Percentiles rank a stretch among this genome's conserved stretches.
Evolutionary conservation across 2,797 vertebrate genomes (phyloP).

Genomic region (Hephaestus fuliginosus): DNA sequence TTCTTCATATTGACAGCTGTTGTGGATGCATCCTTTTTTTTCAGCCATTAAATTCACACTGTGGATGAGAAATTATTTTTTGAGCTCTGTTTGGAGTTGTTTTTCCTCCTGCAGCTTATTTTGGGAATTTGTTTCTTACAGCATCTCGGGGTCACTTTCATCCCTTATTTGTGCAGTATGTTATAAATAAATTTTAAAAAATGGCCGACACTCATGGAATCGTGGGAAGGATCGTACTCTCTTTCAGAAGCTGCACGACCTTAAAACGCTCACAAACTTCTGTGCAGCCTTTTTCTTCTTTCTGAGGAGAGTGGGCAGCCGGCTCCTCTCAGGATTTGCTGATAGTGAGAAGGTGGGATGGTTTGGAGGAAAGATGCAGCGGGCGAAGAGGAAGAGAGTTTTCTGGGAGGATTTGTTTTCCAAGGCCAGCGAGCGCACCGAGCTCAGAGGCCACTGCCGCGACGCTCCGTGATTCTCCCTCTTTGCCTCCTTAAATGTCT

Average conservation of each 20-base stretch:
- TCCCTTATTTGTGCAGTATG: slow-evolving; percentile 44
- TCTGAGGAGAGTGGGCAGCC: slow-evolving; percentile 47
- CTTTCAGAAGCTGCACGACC: slow-evolving; percentile 39
- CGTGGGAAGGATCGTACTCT: slow-evolving; percentile 35
- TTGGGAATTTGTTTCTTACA: slow-evolving; percentile 48
- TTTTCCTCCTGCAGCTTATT: slow-evolving; percentile 57
- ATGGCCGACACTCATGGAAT: slow-evolving; percentile 35
- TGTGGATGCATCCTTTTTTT: neutral
- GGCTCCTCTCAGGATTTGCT: slow-evolving; percentile 42
- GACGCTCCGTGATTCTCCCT: neutral
- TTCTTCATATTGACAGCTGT: slow-evolving; percentile 59
- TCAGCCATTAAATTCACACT: slow-evolving; percentile 48
- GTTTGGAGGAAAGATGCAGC: slow-evolving; percentile 23
- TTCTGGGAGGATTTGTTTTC: slow-evolving; percentile 20
- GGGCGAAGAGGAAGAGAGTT: slow-evolving; percentile 26
- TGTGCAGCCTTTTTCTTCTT: slow-evolving; percentile 16
- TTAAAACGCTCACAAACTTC: slow-evolving; percentile 39
- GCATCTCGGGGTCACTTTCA: slow-evolving; percentile 54
- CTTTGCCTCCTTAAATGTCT: slow-evolving; percentile 1
- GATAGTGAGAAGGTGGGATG: neutral
- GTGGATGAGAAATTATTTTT: slow-evolving; percentile 59
- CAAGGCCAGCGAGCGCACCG: neutral
- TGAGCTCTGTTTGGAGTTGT: slow-evolving; percentile 53
- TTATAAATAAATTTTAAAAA: slow-evolving; percentile 24
- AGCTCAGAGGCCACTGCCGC: slow-evolving; percentile 1